Percentiles rank a stretch among this genome's conserved stretches.
Conservation (phyloP, 2,113 vertebrate species). For the Paradoxurus hermaphroditus region DNA sequence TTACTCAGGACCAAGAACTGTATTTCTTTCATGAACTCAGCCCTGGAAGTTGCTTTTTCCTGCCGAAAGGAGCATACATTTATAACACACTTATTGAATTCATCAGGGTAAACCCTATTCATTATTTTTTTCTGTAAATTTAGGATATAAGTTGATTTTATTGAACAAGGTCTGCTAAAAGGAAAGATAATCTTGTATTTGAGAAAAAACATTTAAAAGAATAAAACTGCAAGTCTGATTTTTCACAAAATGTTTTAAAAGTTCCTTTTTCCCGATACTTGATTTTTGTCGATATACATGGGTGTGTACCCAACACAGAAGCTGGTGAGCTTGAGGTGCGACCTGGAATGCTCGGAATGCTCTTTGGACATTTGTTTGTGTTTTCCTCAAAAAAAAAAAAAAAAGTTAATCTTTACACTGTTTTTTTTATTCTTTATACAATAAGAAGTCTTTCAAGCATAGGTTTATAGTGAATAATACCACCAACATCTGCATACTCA, state of each 20-base stretch:
- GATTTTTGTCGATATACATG: not conserved
- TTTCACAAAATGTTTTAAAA: not conserved
- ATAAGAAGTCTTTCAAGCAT: not conserved
- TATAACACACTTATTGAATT: slow-evolving; percentile 95
- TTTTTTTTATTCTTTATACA: not conserved
- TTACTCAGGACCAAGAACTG: slow-evolving; percentile 94
- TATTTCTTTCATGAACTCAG: slow-evolving; percentile 99
- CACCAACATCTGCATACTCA: not conserved
- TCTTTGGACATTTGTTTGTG: not conserved
- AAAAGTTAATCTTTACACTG: not conserved
- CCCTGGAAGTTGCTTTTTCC: slow-evolving; percentile 98
- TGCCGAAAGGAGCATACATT: slow-evolving; percentile 96
- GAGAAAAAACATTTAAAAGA: not conserved
- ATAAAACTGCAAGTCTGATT: not conserved
- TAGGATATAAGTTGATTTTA: not conserved
- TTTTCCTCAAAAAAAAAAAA: slow-evolving; percentile 1
- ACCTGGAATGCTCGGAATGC: not conserved
- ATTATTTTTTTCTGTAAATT: slow-evolving; percentile 31
- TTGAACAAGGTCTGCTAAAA: not conserved
- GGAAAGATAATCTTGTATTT: not conserved
- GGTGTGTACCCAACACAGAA: not conserved
- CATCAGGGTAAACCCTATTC: slow-evolving; percentile 89
- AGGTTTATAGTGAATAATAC: not conserved
- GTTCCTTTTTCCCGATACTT: not conserved
- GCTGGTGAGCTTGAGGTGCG: not conserved